A percentile compares a stretch with the other conserved stretches of the same genome.
These are phyloP conservation scores for Araneus ventricosus DNA, from an alignment of 1,140 invertebrate species.

Conservation along the genomic window DNA sequence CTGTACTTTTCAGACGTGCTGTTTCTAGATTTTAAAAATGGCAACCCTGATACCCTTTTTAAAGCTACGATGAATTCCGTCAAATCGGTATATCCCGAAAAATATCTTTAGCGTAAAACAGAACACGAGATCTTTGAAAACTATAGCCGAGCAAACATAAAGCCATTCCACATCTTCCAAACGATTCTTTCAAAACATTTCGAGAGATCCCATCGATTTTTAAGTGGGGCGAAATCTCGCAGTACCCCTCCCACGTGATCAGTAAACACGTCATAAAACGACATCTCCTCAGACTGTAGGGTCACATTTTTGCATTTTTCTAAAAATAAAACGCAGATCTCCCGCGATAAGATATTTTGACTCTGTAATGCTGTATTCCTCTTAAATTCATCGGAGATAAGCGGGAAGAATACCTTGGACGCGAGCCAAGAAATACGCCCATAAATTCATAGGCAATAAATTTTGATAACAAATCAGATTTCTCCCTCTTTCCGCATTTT, in stretches of 20 bases:
- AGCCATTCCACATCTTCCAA: neutral
- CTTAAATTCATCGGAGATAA: constrained; percentile 28
- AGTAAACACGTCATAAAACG: constrained; percentile 21
- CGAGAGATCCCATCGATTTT: neutral
- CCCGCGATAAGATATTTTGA: constrained; percentile 4
- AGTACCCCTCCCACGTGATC: neutral
- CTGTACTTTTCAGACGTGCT: too few relatives aligned
- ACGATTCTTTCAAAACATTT: neutral
- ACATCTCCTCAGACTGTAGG: neutral
- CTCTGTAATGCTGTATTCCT: constrained; percentile 16
- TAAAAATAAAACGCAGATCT: constrained; percentile 2
- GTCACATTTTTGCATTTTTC: constrained; percentile 31
- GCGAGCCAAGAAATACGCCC: neutral
- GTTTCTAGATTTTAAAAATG: too few relatives aligned
- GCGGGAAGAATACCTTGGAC: neutral
- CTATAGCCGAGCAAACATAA: neutral
- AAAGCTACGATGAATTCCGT: too few relatives aligned
- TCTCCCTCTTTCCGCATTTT: constrained; percentile 28
- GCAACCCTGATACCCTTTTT: too few relatives aligned
- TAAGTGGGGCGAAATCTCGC: neutral
- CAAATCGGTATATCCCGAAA: too few relatives aligned
- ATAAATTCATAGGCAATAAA: constrained; percentile 46
- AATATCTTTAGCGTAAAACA: too few relatives aligned
- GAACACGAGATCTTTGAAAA: neutral
- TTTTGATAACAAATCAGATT: constrained; percentile 53